Base-by-base conservation (phyloP, 1,140 invertebrate genomes). In the Lepidurus arcticus region DNA sequence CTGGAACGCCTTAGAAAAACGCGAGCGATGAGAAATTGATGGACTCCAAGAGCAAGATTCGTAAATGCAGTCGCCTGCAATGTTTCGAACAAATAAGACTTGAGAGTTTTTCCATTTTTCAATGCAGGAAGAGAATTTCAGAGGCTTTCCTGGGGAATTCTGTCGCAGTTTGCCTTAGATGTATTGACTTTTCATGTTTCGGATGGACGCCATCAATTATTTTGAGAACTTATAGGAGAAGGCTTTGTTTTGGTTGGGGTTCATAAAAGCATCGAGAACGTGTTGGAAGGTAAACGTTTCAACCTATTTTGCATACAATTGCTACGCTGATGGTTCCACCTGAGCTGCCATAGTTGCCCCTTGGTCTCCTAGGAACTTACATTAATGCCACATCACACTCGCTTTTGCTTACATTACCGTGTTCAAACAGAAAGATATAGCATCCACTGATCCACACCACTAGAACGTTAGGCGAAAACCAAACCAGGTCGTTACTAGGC, bases 11-110 rank as follows among this genome's bases (percentile, higher is more conserved):
- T 65, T 9, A 65, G 53, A 65, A 65, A 65, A 65, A 65, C 13
- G 21, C 53, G 53, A 65, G 53, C 53, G 53, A 65, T 65, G 53
- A 65, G n/a, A 65, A 65, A 65, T 65, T 65, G 53, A 65, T 65
- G 53, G 21, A 65, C 53, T 13, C 53, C 53, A 65, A n/a, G 53
- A 16, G 13, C 53, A 65, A 65, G n/a, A 16, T 65, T 65, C 53
- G 16, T 21, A 65, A 65, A 65, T 65, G 21, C 16, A 65, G 16
- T 34, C 34, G 34, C 34, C 34, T 34, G 26, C 26, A 34, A 34
- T 3, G 34, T 34, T 34, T 34, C 34, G 34, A 34, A 34, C 34
- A 34, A 34, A 34, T 34, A 34, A 34, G 34, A 34, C 34, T 34
- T 34, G 34, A 34, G 34, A 34, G 3, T 34, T 34, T 34, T 34